phyloP scores from a whole-genome alignment of 92 coral and sea anemone species.

The Epizoanthus ramosus region DNA sequence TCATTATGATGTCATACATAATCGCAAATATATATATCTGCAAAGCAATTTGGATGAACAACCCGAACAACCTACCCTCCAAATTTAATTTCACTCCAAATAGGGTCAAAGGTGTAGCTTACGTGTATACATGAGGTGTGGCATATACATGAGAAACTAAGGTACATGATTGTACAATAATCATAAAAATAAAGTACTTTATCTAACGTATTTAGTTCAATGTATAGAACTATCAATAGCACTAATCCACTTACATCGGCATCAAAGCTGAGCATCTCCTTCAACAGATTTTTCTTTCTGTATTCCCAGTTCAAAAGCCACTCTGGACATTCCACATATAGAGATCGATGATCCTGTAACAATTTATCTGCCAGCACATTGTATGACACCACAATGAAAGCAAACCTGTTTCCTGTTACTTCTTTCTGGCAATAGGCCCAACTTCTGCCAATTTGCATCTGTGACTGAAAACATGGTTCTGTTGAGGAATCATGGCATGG shows the following conservation, averaged over 20 bases:
- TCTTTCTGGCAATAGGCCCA: slow-evolving; percentile 35
- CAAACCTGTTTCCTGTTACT: slow-evolving; percentile 40
- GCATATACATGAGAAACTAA: too few relatives aligned
- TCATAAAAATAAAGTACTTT: too few relatives aligned
- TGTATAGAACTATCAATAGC: background rate
- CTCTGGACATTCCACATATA: slow-evolving; percentile 65
- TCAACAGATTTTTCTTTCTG: slow-evolving; percentile 79
- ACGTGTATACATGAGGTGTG: too few relatives aligned
- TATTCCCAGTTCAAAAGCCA: slow-evolving; percentile 89
- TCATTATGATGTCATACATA: too few relatives aligned
- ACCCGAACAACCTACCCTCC: too few relatives aligned
- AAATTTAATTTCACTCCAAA: too few relatives aligned
- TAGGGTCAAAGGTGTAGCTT: too few relatives aligned
- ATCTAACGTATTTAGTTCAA: too few relatives aligned
- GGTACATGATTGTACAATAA: too few relatives aligned
- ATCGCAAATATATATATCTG: too few relatives aligned
- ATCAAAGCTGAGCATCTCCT: slow-evolving; percentile 73
- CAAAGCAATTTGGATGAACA: too few relatives aligned
- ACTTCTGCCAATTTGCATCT: slow-evolving; percentile 43
- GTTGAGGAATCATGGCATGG: background rate
- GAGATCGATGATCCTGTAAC: slow-evolving; percentile 58
- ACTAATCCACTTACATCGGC: slow-evolving; percentile 85
- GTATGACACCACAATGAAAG: slow-evolving; percentile 82
- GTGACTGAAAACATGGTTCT: slow-evolving; percentile 35
- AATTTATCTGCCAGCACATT: slow-evolving; percentile 87